Evolutionary conservation across 2,888 invertebrate species (phyloP), one percentile per base, ranked within the genome.

Genomic region (Leucania comma): DNA sequence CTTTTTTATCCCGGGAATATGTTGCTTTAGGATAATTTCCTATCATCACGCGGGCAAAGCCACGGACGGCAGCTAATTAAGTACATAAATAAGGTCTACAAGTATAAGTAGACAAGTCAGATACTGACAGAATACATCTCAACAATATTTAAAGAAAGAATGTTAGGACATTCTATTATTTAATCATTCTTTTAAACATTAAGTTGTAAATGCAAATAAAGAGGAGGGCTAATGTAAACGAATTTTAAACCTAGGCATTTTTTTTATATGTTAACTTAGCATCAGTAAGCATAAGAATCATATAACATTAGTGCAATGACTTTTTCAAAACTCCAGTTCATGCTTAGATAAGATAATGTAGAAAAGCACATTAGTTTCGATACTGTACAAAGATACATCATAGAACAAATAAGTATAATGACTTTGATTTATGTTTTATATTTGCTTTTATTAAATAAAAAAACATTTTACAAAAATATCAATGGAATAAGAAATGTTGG

Each of bases 291-390:
- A 48, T 59, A 20, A 46, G 29, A 48, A 53, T 48, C 50, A 59
- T 35, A 46, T 48, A 61, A 42, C 60, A 60, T 24, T 26, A 56
- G 42, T 56, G 26, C 56, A 51, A 62, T 51, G 54, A 68, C n/a
- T 58, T 64, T 78, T 82, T 77, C 67, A 83, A 83, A 72, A 72
- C 32, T 48, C 59, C 8, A 65, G 75, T 78, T 71, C 69, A 72
- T 80, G 69, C 78, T 82, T 69, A 86, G 88, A 88, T 88, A 87
- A 87, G 86, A 87, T 87, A 85, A 35, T 62, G 35, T 72, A 72
- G 70, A 62, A 82, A 79, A 64, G 38, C 71, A 79, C 74, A 78
- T 79, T 77, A 68, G 53, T 64, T 76, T 51, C 46, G 29, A 48
- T 48, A 48, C 17, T 59, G 10, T 70, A 14, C n/a, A 51, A 48